Percentiles rank a stretch among this genome's conserved stretches.
phyloP scores from a whole-genome alignment of 2,797 vertebrate species.

The Tarsius wallacei region DNA sequence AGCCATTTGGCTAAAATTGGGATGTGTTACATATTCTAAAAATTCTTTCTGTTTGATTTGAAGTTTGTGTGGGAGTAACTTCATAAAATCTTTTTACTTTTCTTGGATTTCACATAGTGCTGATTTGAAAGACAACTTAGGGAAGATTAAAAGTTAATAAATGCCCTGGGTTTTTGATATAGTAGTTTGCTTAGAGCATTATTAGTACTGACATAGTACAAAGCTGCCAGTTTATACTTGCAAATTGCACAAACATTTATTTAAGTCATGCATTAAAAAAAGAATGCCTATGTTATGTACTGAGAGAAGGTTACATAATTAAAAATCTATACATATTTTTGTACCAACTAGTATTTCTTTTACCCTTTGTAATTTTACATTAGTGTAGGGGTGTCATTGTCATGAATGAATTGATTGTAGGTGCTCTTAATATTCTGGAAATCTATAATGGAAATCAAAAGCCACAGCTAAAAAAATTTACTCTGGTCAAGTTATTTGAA shows the following conservation, averaged over 20 bases:
- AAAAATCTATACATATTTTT: neutral
- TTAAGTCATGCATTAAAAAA: neutral
- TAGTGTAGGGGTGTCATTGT: neutral
- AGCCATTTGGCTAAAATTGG: neutral
- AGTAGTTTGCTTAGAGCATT: neutral
- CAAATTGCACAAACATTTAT: neutral
- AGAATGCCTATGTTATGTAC: neutral
- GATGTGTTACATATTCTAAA: neutral
- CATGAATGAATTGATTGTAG: neutral
- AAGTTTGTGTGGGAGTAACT: slow-evolving; percentile 61
- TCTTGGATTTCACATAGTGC: slow-evolving; percentile 2
- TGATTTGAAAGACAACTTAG: neutral
- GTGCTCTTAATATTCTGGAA: neutral
- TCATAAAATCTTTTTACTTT: slow-evolving; percentile 41
- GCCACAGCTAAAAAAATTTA: neutral
- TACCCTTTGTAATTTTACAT: neutral
- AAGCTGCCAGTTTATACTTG: neutral
- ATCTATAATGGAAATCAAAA: neutral
- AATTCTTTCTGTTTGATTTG: slow-evolving; percentile 60
- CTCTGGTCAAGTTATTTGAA: neutral
- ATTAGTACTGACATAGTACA: neutral
- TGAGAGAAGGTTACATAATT: neutral
- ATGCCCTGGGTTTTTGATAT: neutral
- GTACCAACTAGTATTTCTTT: neutral
- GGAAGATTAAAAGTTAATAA: neutral